A percentile compares a stretch with the other conserved stretches of the same genome.
Evolutionary conservation across 2,113 vertebrate genomes (phyloP).

Genomic region (Spheniscus mendiculus): DNA sequence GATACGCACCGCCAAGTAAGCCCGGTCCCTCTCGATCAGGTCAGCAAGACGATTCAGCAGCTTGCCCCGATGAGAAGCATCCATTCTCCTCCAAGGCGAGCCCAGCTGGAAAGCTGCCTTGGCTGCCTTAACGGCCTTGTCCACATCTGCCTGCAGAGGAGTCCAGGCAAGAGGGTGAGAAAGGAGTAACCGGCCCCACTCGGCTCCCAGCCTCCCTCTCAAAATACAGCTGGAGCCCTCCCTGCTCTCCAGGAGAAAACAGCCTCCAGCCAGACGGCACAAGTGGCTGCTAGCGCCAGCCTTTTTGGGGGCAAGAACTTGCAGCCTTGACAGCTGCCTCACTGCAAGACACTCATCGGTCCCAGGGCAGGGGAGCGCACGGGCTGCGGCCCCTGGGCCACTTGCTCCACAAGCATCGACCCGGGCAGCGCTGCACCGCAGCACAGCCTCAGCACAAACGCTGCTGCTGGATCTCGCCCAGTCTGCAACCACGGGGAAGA

Average conservation of each 20-base stretch:
- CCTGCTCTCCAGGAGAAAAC: not conserved
- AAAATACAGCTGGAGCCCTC: not conserved
- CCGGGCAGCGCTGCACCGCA: not conserved
- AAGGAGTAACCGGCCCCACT: not conserved
- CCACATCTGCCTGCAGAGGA: constrained; percentile 86
- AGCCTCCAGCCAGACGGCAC: not conserved
- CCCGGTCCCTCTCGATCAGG: constrained; percentile 89
- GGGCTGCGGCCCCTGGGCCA: not conserved
- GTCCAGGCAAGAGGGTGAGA: not conserved
- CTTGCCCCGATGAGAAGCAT: constrained; percentile 88
- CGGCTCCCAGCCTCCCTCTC: not conserved
- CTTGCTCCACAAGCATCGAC: not conserved
- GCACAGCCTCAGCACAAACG: not conserved
- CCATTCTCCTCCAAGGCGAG: constrained; percentile 93
- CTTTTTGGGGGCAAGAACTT: not conserved
- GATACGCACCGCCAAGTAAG: constrained; percentile 88
- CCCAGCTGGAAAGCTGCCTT: constrained; percentile 87
- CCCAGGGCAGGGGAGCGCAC: fast-evolving
- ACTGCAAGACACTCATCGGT: not conserved
- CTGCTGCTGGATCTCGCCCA: not conserved
- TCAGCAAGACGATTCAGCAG: constrained; percentile 87
- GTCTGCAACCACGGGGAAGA: fast-evolving
- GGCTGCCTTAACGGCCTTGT: constrained; percentile 90
- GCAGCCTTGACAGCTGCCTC: not conserved
- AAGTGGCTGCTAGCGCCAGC: not conserved